Percentiles rank a stretch among this genome's conserved stretches.
Conservation (phyloP, 2,888 invertebrate genomes). For the Cartodere bifasciata region DNA sequence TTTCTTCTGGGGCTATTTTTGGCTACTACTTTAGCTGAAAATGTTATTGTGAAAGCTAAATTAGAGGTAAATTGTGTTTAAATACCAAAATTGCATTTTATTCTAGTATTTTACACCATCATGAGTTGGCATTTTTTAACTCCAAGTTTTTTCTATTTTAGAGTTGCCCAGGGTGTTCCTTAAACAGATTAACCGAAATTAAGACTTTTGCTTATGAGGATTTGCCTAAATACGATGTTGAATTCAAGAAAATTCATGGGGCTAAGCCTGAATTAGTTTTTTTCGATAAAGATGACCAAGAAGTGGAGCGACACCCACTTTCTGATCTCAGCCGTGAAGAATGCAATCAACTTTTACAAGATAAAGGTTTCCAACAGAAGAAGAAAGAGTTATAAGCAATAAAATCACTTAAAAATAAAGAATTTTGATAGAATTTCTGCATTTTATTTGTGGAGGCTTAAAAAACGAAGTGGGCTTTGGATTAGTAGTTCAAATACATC, state of each 20-base stretch:
- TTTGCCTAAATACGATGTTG: conserved; percentile 47
- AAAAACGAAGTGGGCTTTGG: too few species aligned
- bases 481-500: too few species aligned
- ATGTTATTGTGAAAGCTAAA: conserved; percentile 19
- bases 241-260: conserved; percentile 54
- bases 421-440: too few species aligned
- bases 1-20: too few species aligned
- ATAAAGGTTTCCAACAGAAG: conserved; percentile 44
- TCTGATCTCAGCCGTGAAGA: conserved; percentile 44
- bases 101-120: neutral
- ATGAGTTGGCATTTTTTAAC: conserved; percentile 3
- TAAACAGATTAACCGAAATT: conserved; percentile 53
- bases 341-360: conserved; percentile 51
- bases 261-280: conserved; percentile 52
- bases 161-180: conserved; percentile 57
- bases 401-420: too few species aligned
- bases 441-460: too few species aligned
- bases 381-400: too few species aligned
- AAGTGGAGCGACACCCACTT: conserved; percentile 50
- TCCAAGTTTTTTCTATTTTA: conserved; percentile 31
- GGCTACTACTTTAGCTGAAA: too few species aligned
- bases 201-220: conserved; percentile 55
- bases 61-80: conserved; percentile 18
- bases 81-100: neutral
- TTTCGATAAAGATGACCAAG: conserved; percentile 41